phyloP scores from a whole-genome alignment of 2,888 invertebrate genomes.

The Subacronicta megacephala region DNA sequence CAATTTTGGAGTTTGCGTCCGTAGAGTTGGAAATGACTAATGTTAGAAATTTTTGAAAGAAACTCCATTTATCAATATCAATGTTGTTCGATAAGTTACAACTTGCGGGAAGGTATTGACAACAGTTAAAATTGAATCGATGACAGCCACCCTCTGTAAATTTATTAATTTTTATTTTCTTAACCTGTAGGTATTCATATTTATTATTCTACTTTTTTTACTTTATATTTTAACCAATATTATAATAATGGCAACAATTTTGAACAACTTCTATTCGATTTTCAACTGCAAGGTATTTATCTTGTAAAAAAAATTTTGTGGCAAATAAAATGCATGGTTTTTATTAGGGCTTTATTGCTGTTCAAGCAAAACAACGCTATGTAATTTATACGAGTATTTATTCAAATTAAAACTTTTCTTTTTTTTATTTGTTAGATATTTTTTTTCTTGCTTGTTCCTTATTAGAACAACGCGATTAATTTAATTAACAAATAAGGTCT shows the following conservation, averaged over 20 bases:
- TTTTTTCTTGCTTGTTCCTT: no score
- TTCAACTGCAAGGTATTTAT: neutral
- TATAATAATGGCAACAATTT: no score
- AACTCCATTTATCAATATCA: constrained; percentile 2
- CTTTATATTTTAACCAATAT: no score
- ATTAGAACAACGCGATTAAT: no score
- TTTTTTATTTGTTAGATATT: neutral
- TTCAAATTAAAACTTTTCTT: constrained; percentile 8
- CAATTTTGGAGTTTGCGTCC: constrained; percentile 11
- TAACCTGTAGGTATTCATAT: no score
- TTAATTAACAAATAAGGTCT: no score
- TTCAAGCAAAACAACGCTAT: no score
- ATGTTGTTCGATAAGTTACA: neutral
- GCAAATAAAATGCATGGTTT: constrained; percentile 13
- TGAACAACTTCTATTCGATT: no score
- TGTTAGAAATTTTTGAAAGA: constrained; percentile 1
- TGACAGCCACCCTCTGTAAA: neutral
- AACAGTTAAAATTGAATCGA: neutral
- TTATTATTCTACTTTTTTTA: no score
- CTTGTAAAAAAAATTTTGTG: no score
- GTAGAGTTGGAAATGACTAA: constrained; percentile 12
- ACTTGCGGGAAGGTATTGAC: neutral
- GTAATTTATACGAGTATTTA: no score
- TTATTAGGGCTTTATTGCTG: constrained; percentile 38
- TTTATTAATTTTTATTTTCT: constrained; percentile 1